Percentiles rank a stretch among this genome's conserved stretches.
These are phyloP conservation scores for Tamandua tetradactyla DNA, from an alignment of 2,797 vertebrate species.

Conservation along the genomic window DNA sequence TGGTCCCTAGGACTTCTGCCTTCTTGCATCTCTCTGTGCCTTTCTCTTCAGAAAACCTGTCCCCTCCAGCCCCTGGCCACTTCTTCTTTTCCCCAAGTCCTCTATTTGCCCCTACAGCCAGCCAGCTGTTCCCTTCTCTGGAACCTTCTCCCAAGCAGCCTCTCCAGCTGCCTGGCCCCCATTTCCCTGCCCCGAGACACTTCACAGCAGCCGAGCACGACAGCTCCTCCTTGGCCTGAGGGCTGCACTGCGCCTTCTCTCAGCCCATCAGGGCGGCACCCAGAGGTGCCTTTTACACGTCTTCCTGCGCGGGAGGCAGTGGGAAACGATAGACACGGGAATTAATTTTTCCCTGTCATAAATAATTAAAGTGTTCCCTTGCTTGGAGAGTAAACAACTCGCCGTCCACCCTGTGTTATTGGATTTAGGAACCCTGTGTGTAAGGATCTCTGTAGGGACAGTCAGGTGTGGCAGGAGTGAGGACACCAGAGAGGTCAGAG, in stretches of 20 bases:
- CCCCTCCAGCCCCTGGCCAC: no score
- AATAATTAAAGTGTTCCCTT: constrained; percentile 27
- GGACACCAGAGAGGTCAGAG: no score
- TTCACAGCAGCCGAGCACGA: no score
- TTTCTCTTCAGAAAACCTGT: no score
- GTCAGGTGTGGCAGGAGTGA: no score
- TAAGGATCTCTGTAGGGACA: no score
- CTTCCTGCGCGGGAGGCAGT: not conserved
- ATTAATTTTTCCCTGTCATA: not conserved
- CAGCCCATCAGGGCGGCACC: not conserved
- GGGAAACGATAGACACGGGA: not conserved
- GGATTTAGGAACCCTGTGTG: not conserved
- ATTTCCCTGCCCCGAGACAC: not conserved
- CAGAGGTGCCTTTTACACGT: not conserved
- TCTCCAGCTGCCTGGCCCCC: not conserved
- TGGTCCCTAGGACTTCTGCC: no score
- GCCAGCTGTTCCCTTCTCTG: not conserved
- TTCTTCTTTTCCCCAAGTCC: not conserved
- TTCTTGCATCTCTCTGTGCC: no score
- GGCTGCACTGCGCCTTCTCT: not conserved
- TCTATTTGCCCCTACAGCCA: not conserved
- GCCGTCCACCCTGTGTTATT: not conserved
- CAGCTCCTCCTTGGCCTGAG: not conserved
- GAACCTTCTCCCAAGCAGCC: not conserved
- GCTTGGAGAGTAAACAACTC: not conserved